phyloP scores from a whole-genome alignment of 2,797 vertebrate genomes.

The Oceanodroma leucorhoa region DNA sequence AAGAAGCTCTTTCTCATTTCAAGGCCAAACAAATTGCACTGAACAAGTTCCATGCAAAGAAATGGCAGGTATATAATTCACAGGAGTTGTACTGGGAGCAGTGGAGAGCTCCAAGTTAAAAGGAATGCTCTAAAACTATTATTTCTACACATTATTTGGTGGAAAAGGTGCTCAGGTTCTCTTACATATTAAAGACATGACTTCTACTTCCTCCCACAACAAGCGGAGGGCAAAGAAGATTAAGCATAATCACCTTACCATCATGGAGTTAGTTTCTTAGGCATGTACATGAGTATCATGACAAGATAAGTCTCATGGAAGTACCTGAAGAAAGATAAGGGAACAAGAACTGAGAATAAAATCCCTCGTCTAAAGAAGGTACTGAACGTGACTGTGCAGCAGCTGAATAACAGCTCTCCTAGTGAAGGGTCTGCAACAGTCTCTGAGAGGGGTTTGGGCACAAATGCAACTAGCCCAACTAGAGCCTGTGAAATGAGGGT shows the following conservation, averaged over 20 bases:
- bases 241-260: background rate
- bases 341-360: background rate
- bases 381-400: rapidly evolving
- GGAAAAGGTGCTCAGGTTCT: background rate
- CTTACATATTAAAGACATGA: background rate
- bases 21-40: background rate
- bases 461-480: background rate
- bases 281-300: background rate
- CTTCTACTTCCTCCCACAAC: background rate
- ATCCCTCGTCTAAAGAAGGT: background rate
- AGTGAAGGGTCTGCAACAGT: background rate
- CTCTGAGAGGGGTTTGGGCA: background rate
- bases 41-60: background rate
- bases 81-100: background rate
- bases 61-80: background rate
- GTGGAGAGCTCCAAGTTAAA: background rate
- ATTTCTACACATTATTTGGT: background rate
- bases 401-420: background rate
- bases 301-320: background rate
- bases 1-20: background rate
- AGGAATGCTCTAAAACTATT: background rate
- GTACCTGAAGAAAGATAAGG: background rate
- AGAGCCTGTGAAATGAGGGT: background rate
- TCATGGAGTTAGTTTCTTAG: background rate
- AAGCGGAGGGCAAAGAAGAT: background rate